Conservation (phyloP, 2,888 invertebrate species). For the Tipula vernalis region DNA sequence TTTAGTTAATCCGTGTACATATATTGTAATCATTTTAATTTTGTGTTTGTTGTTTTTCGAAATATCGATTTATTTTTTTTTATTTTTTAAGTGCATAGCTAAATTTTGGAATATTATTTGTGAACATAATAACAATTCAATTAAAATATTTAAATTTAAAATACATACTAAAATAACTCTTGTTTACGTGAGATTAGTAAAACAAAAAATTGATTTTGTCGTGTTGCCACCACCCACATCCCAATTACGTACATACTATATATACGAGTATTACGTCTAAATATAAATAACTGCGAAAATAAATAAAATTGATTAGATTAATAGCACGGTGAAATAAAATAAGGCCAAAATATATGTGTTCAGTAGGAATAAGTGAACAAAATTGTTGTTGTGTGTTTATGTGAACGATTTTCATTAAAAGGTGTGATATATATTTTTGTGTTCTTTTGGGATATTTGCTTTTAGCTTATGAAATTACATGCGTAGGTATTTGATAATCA, state of each 20-base stretch:
- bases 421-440: not conserved
- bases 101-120: not conserved
- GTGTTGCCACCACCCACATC: no score
- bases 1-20: not conserved
- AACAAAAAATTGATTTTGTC: not conserved
- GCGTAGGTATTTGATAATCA: not conserved
- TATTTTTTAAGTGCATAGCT: not conserved
- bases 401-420: not conserved
- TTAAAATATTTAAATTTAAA: not conserved
- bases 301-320: not conserved
- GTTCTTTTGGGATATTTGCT: not conserved
- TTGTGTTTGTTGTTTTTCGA: not conserved
- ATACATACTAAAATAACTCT: not conserved
- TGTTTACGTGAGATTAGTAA: not conserved
- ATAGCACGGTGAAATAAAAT: not conserved
- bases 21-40: not conserved
- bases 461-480: not conserved
- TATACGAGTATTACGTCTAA: not conserved
- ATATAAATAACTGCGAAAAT: not conserved
- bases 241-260: no score
- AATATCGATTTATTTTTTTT: not conserved
- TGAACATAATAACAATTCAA: not conserved
- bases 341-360: not conserved
- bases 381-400: not conserved
- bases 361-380: not conserved